Conservation (phyloP, 1,140 invertebrate species). For the Conopomorpha cramerella region DNA sequence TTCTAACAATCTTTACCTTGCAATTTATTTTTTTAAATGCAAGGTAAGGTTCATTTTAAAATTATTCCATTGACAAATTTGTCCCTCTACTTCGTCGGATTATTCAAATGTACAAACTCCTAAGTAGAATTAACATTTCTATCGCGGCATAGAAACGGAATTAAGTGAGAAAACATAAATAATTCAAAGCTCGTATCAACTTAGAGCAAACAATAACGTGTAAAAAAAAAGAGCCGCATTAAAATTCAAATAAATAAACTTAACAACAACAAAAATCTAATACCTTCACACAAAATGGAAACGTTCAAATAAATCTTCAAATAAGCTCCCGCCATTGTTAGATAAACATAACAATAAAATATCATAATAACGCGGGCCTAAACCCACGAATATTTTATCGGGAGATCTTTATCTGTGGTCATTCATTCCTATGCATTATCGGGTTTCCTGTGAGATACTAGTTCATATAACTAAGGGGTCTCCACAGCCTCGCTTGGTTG, state of each 20-base stretch:
- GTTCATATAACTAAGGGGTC: background rate
- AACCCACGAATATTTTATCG: background rate
- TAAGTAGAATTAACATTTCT: no score
- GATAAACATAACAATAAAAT: background rate
- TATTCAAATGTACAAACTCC: no score
- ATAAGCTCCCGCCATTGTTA: background rate
- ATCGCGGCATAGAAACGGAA: no score
- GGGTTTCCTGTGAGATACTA: conserved; percentile 12
- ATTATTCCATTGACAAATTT: no score
- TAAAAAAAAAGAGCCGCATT: background rate
- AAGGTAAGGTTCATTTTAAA: no score
- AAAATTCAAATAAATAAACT: background rate
- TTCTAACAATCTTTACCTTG: no score
- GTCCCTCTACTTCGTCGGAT: conserved; percentile 11
- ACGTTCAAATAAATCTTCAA: background rate
- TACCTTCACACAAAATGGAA: background rate
- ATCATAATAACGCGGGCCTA: background rate
- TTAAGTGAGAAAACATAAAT: no score
- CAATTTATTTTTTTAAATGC: no score
- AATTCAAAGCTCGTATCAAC: no score
- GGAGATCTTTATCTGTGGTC: background rate
- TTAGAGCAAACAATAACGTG: no score
- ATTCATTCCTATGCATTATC: conserved; percentile 15
- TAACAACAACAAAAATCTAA: background rate
- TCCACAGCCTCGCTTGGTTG: conserved; percentile 16